Evolutionary conservation across 2,888 invertebrate species (phyloP), one percentile per base, ranked within the genome.

Genomic region (Clostera curtula): DNA sequence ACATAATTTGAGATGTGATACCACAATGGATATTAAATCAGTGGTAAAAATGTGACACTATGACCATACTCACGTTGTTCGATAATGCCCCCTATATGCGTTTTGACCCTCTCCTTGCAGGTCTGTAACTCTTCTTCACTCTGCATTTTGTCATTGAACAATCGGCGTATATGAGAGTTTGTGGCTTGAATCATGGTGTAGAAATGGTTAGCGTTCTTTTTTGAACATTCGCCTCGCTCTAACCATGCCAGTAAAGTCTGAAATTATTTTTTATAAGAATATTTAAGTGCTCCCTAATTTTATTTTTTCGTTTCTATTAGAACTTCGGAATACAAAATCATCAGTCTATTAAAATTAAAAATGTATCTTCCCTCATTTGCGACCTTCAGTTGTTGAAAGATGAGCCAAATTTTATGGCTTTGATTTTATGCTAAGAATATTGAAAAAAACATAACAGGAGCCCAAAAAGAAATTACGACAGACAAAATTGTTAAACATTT

Each of bases 181-280:
- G 95, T 95, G 12, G 94, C 93, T 77, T 97, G 97, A 36, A 97
- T 93, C 95, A 97, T 95, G 4, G 96, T 93, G 72, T 97, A 97
- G 75, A 97, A 97, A 19, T 90, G 90, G 61, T 93, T 96, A 2
- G 95, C 89, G 68, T 95, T 97, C 36, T 93, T 89, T 68, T 97
- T 96, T 23, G 88, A 93, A 64, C 97, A 97, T 66, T 97, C 97
- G 0, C 97, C 97, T 6, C 96, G 88, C 58, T 97, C 97, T 46
- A 98, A 69, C 97, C 97, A 98, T 0, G 93, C 90, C 17, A 95
- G 88, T 13, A 97, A 89, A 12, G 93, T 90, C 86, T 92, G 72
- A 19, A 72, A 63, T 23, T 29, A 32, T n/a, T n/a, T n/a, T n/a
- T n/a, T n/a, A n/a, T n/a, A n/a, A n/a, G n/a, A n/a, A n/a, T n/a